phyloP scores from a whole-genome alignment of 2,797 vertebrate genomes.

The Girardinus metallicus region DNA sequence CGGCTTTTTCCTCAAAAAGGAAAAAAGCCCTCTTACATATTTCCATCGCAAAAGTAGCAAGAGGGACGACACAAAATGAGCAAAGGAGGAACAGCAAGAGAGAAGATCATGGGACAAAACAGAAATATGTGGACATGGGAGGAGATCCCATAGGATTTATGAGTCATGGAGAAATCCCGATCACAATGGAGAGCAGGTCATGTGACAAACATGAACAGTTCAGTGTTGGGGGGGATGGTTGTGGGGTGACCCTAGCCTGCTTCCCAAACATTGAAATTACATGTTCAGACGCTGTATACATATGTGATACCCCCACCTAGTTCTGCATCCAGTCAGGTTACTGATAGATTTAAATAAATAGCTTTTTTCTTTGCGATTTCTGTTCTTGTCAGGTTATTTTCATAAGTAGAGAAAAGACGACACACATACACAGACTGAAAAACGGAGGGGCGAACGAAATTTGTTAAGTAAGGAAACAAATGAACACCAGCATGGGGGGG shows the following conservation, averaged over 20 bases:
- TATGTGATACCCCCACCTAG: conserved; percentile 26
- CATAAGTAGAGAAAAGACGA: conserved; percentile 68
- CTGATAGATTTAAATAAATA: conserved; percentile 72
- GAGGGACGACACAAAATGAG: conserved; percentile 25
- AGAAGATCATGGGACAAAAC: conserved; percentile 31
- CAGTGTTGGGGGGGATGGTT: conserved; percentile 22
- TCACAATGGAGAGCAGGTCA: conserved; percentile 35
- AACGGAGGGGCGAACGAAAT: conserved; percentile 26
- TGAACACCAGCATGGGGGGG: conserved; percentile 62
- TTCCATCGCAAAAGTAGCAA: conserved; percentile 10
- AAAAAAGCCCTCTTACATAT: conserved; percentile 21
- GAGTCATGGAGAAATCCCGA: conserved; percentile 23
- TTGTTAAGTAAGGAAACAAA: conserved; percentile 49
- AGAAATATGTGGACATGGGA: conserved; percentile 26
- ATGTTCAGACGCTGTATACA: conserved; percentile 12
- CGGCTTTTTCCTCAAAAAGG: conserved; percentile 35
- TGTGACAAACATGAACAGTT: conserved; percentile 34
- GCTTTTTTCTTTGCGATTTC: conserved; percentile 56
- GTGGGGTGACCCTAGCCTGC: not conserved
- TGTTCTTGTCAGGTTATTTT: conserved; percentile 62
- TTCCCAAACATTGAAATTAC: conserved; percentile 38
- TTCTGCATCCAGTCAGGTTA: conserved; percentile 70
- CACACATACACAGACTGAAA: conserved; percentile 65
- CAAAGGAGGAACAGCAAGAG: conserved; percentile 42
- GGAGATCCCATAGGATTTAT: not conserved